Percentiles rank a stretch among this genome's conserved stretches.
These are phyloP conservation scores for Hypotaenidia okinawae DNA, from an alignment of 2,797 vertebrate genomes.

Conservation along the genomic window DNA sequence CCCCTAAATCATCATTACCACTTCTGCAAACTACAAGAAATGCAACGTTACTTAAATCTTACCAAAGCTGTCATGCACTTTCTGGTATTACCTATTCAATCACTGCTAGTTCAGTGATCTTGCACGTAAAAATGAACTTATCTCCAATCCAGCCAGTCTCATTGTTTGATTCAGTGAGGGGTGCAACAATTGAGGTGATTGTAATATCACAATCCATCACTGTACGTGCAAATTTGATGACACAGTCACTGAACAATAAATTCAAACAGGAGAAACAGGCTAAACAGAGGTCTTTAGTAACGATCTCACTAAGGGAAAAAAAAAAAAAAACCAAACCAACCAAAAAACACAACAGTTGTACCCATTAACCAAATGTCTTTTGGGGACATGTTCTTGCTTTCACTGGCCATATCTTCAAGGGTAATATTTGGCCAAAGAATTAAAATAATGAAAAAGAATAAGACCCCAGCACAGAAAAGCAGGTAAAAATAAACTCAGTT, in stretches of 20 bases:
- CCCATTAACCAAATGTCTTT: not conserved
- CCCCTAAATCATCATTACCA: not conserved
- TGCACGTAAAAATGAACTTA: not conserved
- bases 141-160: not conserved
- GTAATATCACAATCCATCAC: slow-evolving; percentile 27
- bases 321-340: no score
- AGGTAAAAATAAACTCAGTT: not conserved
- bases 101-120: slow-evolving; percentile 10
- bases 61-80: not conserved
- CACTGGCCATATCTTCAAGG: not conserved
- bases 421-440: slow-evolving; percentile 10
- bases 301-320: not conserved
- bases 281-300: not conserved
- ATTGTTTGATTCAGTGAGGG: not conserved
- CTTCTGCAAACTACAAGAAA: slow-evolving; percentile 6
- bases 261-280: not conserved
- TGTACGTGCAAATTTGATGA: not conserved
- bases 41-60: not conserved
- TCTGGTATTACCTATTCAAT: not conserved
- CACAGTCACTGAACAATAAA: slow-evolving; percentile 33
- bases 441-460: not conserved
- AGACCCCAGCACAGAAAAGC: not conserved
- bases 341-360: not conserved
- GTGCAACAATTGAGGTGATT: not conserved
- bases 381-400: not conserved